These are phyloP conservation scores for Eretmochelys imbricata DNA, from an alignment of 2,113 vertebrate species.

Conservation along the genomic window DNA sequence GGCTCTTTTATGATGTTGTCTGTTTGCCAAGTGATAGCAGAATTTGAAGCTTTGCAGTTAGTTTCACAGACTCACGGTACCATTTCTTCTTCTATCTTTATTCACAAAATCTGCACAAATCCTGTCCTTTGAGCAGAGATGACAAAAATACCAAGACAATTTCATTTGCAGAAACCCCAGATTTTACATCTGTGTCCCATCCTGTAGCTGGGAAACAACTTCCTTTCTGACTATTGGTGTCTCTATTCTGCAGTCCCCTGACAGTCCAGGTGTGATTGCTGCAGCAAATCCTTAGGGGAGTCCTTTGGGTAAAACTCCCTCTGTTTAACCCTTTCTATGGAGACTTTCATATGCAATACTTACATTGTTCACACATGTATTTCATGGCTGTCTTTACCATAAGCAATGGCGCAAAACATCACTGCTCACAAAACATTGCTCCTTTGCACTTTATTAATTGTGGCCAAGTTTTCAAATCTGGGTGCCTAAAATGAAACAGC, in stretches of 20 bases:
- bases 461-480: neutral
- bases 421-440: neutral
- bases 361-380: neutral
- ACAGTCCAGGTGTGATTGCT: neutral
- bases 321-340: neutral
- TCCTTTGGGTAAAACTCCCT: neutral
- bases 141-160: neutral
- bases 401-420: neutral
- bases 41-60: neutral
- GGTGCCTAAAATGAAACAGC: neutral
- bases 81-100: neutral
- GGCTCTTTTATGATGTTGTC: neutral
- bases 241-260: neutral
- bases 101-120: neutral
- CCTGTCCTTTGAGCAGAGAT: neutral
- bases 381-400: neutral
- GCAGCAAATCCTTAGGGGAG: neutral
- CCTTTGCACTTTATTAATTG: accelerated
- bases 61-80: neutral
- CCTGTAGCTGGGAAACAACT: neutral
- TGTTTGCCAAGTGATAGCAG: neutral
- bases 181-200: accelerated
- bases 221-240: neutral
- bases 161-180: neutral
- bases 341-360: neutral